Evolutionary conservation across 2,888 invertebrate genomes (phyloP).

Genomic region (Calameuta filiformis): DNA sequence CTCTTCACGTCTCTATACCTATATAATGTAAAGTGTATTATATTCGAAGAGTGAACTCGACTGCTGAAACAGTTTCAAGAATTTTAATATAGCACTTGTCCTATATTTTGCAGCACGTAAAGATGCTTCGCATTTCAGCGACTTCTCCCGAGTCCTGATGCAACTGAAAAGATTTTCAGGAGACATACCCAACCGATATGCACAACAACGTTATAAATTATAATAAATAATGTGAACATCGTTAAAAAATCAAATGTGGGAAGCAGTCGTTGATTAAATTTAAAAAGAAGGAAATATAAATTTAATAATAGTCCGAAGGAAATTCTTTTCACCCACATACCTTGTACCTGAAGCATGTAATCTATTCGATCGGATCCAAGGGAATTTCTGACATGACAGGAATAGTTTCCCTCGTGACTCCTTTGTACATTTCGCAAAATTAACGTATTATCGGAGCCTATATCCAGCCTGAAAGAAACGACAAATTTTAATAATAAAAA

Average conservation of each 20-base stretch:
- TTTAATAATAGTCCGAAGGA: not conserved
- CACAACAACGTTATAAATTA: not conserved
- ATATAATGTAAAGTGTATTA: not conserved
- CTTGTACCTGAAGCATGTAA: conserved; percentile 69
- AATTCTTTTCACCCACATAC: conserved; percentile 45
- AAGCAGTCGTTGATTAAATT: not conserved
- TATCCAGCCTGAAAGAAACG: conserved; percentile 57
- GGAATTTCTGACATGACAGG: conserved; percentile 68
- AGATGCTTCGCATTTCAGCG: not conserved
- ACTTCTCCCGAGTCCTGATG: not conserved
- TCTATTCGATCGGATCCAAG: conserved; percentile 69
- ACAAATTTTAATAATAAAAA: not conserved
- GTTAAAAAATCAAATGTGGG: not conserved
- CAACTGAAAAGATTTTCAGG: not conserved
- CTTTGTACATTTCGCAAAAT: conserved; percentile 68
- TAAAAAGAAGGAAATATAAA: not conserved
- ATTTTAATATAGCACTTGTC: not conserved
- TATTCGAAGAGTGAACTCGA: not conserved
- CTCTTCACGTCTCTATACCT: not conserved
- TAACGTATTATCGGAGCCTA: conserved; percentile 67
- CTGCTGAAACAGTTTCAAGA: not conserved
- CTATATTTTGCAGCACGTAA: not conserved
- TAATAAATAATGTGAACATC: not conserved
- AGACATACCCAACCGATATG: not conserved
- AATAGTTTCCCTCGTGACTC: conserved; percentile 70